phyloP scores from a whole-genome alignment of 23 tunicate genomes.

The Ascidia mentula region DNA sequence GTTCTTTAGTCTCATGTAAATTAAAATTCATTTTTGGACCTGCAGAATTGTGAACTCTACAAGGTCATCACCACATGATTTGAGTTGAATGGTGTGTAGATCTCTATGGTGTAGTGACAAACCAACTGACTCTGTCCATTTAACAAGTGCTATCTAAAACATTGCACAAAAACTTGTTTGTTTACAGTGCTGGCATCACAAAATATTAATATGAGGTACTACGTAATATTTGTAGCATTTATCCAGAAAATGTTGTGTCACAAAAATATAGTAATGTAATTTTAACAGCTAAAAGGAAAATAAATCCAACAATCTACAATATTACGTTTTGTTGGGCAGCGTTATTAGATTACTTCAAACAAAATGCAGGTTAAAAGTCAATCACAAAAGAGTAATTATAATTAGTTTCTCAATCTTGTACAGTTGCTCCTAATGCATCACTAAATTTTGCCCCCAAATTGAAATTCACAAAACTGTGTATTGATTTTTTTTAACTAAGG shows the following conservation, averaged over 20 bases:
- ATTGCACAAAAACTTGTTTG: not conserved
- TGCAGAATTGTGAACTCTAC: slow-evolving; percentile 55
- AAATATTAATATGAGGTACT: not conserved
- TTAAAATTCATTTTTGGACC: slow-evolving; percentile 20
- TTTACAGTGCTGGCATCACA: not conserved
- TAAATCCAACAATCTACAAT: too few relatives aligned
- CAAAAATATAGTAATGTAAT: too few relatives aligned
- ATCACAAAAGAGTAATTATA: too few relatives aligned
- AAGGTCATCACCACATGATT: slow-evolving; percentile 17
- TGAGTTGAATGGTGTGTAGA: slow-evolving; percentile 55
- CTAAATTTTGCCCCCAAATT: too few relatives aligned
- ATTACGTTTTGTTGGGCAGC: too few relatives aligned
- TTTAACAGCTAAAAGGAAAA: too few relatives aligned
- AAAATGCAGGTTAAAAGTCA: too few relatives aligned
- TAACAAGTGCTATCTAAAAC: slow-evolving; percentile 79
- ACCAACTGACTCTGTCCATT: slow-evolving; percentile 92
- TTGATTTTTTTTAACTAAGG: too few relatives aligned
- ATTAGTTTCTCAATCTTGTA: too few relatives aligned
- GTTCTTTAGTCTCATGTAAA: not conserved
- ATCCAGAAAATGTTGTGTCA: not conserved
- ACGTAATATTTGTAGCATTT: not conserved
- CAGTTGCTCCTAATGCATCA: too few relatives aligned
- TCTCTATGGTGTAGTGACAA: slow-evolving; percentile 47
- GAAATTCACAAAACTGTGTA: too few relatives aligned
- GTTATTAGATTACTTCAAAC: too few relatives aligned